Conservation (phyloP, 1,140 invertebrate genomes). For the Acromyrmex echinatior region DNA sequence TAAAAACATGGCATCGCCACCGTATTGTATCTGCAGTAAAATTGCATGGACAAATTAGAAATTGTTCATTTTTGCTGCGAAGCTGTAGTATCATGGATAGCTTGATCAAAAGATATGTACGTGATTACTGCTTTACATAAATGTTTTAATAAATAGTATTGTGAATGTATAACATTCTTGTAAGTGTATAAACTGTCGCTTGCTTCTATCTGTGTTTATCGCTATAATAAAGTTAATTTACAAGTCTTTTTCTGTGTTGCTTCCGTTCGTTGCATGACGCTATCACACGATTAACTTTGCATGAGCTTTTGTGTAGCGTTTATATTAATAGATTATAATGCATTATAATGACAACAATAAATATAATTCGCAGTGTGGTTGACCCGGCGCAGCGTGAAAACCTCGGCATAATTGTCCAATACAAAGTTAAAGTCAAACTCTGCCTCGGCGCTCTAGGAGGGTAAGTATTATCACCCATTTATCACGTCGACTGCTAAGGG, state of each 20-base stretch:
- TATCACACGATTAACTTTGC: slow-evolving; percentile 17
- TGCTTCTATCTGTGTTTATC: not conserved
- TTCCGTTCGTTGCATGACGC: slow-evolving; percentile 20
- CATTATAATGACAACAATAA: not conserved
- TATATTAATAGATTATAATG: slow-evolving; percentile 31
- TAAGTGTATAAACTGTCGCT: not conserved
- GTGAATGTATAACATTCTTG: not conserved
- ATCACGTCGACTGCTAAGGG: not conserved
- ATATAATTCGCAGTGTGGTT: slow-evolving; percentile 90
- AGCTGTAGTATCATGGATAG: not conserved
- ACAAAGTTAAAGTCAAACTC: slow-evolving; percentile 99
- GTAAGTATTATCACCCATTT: slow-evolving; percentile 88
- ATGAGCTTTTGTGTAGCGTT: slow-evolving; percentile 2
- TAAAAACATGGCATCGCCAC: slow-evolving; percentile 48
- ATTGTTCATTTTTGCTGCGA: not conserved
- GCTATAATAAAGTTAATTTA: not conserved
- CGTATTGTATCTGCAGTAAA: slow-evolving; percentile 44
- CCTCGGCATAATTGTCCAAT: slow-evolving; percentile 99
- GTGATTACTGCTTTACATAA: slow-evolving; percentile 35
- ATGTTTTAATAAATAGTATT: not conserved
- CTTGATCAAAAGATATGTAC: slow-evolving; percentile 31
- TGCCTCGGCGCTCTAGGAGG: slow-evolving; percentile 97
- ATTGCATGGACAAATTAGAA: slow-evolving; percentile 32
- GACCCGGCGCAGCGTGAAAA: slow-evolving; percentile 97
- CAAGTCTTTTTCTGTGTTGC: not conserved